These are phyloP conservation scores for Zosterops borbonicus DNA, from an alignment of 2,113 vertebrate genomes.

Conservation along the genomic window DNA sequence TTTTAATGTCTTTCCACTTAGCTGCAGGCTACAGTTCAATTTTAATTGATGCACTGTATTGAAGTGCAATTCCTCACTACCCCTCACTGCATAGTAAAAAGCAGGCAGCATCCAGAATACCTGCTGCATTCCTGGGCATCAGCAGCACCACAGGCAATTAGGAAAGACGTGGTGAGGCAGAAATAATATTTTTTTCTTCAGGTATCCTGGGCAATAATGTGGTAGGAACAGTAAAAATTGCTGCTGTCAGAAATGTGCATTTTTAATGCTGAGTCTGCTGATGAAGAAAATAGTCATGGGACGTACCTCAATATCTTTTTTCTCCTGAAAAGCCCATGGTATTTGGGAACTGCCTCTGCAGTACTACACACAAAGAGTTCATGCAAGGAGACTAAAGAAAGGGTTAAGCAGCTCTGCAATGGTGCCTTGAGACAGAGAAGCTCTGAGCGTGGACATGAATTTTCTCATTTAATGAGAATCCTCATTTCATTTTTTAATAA, in stretches of 20 bases:
- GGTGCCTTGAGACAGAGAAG: neutral
- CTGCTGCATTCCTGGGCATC: neutral
- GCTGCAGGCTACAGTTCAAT: slow-evolving; percentile 43
- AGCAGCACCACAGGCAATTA: neutral
- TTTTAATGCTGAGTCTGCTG: neutral
- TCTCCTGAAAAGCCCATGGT: neutral
- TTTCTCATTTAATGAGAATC: neutral
- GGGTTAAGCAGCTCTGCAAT: neutral
- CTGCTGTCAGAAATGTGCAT: neutral
- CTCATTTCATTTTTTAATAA: neutral
- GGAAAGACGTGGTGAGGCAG: neutral
- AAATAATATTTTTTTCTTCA: neutral
- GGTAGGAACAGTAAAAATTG: neutral
- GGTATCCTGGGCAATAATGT: neutral
- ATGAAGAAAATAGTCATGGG: neutral
- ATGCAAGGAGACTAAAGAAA: neutral
- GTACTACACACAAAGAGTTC: rapidly evolving
- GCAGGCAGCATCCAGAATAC: neutral
- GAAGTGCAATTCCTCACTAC: neutral
- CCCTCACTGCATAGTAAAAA: neutral
- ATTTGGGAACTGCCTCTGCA: neutral
- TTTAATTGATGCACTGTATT: slow-evolving; percentile 46
- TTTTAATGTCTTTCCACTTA: slow-evolving; percentile 58
- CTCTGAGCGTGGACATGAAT: neutral
- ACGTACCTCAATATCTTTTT: neutral